A percentile compares a stretch with the other conserved stretches of the same genome.
These are phyloP conservation scores for Siniperca chuatsi DNA, from an alignment of 2,113 vertebrate species.

Conservation along the genomic window DNA sequence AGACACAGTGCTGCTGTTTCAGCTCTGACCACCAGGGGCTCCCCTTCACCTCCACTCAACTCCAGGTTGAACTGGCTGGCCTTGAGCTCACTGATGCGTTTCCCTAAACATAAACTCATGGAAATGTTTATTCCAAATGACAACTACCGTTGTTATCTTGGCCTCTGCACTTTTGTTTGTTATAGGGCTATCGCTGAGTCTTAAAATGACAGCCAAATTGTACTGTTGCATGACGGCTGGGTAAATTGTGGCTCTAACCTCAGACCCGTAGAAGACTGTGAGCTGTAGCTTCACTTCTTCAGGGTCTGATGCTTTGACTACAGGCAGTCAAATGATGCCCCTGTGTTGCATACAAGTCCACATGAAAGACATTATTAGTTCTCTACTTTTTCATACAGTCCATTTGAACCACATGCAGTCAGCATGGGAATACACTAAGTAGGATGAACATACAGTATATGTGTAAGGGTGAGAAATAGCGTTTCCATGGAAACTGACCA, in stretches of 20 bases:
- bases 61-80: constrained; percentile 52
- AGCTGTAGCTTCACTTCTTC: constrained; percentile 36
- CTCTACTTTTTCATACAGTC: constrained; percentile 18
- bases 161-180: constrained; percentile 43
- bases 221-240: constrained; percentile 44
- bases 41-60: constrained; percentile 66
- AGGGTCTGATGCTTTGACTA: not conserved
- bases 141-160: constrained; percentile 48
- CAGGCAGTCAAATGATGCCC: constrained; percentile 7
- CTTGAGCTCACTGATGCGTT: constrained; percentile 53
- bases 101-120: constrained; percentile 65
- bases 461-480: constrained; percentile 62
- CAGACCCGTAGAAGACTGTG: constrained; percentile 14
- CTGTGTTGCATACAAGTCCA: constrained; percentile 6
- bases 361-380: constrained; percentile 24
- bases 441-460: constrained; percentile 51
- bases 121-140: constrained; percentile 61
- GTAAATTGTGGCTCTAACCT: constrained; percentile 61
- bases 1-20: constrained; percentile 43
- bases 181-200: not conserved
- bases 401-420: constrained; percentile 29
- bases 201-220: constrained; percentile 49
- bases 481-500: constrained; percentile 86
- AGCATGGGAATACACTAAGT: constrained; percentile 35
- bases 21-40: constrained; percentile 70